Evolutionary conservation across 2,888 invertebrate genomes (phyloP).

Genomic region (Caenorhabditis wallacei): DNA sequence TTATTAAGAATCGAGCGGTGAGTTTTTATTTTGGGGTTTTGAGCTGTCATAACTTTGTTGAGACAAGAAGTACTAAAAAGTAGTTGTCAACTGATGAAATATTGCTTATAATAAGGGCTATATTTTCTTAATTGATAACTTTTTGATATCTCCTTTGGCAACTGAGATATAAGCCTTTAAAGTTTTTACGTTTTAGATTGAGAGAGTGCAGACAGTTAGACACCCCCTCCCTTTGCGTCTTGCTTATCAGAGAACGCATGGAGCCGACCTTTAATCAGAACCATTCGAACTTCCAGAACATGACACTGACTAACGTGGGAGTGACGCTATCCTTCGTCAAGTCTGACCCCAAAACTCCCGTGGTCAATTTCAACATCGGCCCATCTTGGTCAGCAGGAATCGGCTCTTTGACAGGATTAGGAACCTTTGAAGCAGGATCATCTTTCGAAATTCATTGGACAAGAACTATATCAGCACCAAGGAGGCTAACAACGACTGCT

Average conservation of each 20-base stretch:
- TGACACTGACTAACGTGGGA: slow-evolving; percentile 49
- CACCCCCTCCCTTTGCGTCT: no score
- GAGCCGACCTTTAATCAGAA: no score
- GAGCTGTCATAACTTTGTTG: no score
- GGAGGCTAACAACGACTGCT: slow-evolving; percentile 56
- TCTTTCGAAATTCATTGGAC: slow-evolving; percentile 64
- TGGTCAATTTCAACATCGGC: slow-evolving; percentile 49
- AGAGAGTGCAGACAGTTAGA: no score
- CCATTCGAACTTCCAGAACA: slow-evolving; percentile 31
- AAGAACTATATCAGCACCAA: slow-evolving; percentile 16
- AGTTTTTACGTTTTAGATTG: no score
- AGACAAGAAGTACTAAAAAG: no score
- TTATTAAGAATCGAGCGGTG: slow-evolving; percentile 60
- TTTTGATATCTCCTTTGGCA: no score
- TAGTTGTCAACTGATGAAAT: no score
- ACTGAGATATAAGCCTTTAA: no score
- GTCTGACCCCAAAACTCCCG: slow-evolving; percentile 24
- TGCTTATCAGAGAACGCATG: no score
- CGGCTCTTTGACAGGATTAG: slow-evolving; percentile 53
- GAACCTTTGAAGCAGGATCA: slow-evolving; percentile 27
- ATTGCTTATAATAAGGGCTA: no score
- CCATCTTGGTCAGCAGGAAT: slow-evolving; percentile 59
- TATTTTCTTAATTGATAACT: no score
- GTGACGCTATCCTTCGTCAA: slow-evolving; percentile 47
- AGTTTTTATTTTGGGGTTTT: not conserved